Base-by-base conservation (phyloP, 2,888 invertebrate species). In the Steromphala cineraria region DNA sequence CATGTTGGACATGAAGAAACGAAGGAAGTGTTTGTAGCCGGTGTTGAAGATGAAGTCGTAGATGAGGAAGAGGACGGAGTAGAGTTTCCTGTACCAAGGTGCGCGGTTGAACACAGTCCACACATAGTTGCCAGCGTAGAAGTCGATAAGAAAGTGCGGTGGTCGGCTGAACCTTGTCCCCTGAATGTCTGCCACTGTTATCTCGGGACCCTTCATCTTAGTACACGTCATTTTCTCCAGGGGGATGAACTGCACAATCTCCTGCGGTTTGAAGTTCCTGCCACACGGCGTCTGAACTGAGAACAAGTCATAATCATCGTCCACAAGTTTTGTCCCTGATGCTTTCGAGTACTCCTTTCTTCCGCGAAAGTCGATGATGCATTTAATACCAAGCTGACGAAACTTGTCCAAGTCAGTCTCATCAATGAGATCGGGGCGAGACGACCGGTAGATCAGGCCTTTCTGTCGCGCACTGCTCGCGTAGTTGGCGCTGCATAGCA, bases 321-420 rank as follows among this genome's bases (percentile, higher is more conserved):
- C 90, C 15, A 91, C 78, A n/a, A 87, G 79, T 75, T 89, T 88
- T 8, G 77, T 75, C 0, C 90, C 90, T 7, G 83, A 78, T 0
- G 88, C 84, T 7, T 82, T 80, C 36, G 81, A 53, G 79, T 92
- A 92, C 77, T 91, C 91, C 0, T 71, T 79, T n/a, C 71, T 21
- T 0, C 91, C 90, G 52, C 92, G 84, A 67, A 89, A 87, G 83
- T 92, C 92, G 40, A 92, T 86, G 46, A 92, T 90, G 53, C 83
- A 79, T 53, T 86, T 86, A 31, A 92, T 89, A 7, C 87, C 87
- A 7, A 90, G 80, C 15, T 85, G 67, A 53, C 85, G 80, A 76
- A 91, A 88, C 28, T 80, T 21, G 0, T 80, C 81, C 5, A 88
- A 71, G 31, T 91, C 91, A 17, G 82, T 78, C 15, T 81, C 78